Evolutionary conservation across 1,140 invertebrate genomes (phyloP), one percentile per base, ranked within the genome.

Genomic region (Ephestia elutella): DNA sequence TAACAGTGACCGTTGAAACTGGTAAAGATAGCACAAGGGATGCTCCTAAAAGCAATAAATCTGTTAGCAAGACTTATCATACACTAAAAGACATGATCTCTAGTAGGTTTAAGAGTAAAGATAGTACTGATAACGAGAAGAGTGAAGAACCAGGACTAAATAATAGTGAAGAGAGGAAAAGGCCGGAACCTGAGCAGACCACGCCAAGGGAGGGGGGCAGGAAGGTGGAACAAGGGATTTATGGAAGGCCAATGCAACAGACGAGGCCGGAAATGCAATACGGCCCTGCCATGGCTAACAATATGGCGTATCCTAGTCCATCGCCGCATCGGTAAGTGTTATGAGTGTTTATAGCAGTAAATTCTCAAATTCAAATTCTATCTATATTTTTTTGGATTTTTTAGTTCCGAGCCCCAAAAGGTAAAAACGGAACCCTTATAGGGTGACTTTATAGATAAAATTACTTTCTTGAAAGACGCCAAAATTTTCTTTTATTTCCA

Each of bases 11-110:
- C 2, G 90, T 90, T 17, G 90, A 91, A 81, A 80, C 83, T 7
- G 84, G 78, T 0, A 90, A 90, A 79, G 90, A 90, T 28, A 84
- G 70, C 20, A 84, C 82, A 9, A 88, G 85, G 77, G 89, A 91
- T 64, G 82, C 89, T 0, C 91, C 92, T 8, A 92, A 92, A 65
- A 92, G 90, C 62, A 89, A 90, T 18, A 93, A 93, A 76, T 91
- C 92, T 3, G 89, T 93, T 49, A 92, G 92, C 44, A 93, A 94
- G 79, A 95, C 94, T 0, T 96, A 95, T 75, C 93, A 95, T 73
- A 94, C 94, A 18, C 92, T 96, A 57, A 95, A 95, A 89, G 94
- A 95, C 75, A 95, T 96, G 90, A 94, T 96, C 71, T 95, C 94
- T 5, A 95, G 93, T 82, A 92, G 93, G 75, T 95, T 96, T 77